phyloP scores from a whole-genome alignment of 2,113 vertebrate genomes.

The Chascanopsetta lugubris region DNA sequence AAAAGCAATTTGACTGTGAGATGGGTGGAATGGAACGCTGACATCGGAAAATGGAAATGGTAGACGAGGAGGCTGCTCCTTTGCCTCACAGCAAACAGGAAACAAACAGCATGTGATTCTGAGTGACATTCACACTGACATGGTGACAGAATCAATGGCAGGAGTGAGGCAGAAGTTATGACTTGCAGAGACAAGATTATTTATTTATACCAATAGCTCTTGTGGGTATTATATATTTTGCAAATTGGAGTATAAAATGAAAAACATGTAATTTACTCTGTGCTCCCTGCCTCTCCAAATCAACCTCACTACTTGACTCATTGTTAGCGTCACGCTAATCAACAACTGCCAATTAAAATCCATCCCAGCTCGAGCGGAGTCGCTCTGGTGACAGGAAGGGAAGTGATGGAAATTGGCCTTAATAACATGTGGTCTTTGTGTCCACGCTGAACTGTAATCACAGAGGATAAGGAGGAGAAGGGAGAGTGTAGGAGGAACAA shows the following conservation, averaged over 20 bases:
- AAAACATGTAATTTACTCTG: slow-evolving; percentile 13
- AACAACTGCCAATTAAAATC: slow-evolving; percentile 61
- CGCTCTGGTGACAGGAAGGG: slow-evolving; percentile 37
- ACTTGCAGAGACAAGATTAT: neutral
- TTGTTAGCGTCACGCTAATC: slow-evolving; percentile 60
- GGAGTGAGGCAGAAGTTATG: slow-evolving; percentile 14
- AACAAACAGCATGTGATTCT: slow-evolving; percentile 30
- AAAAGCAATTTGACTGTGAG: neutral
- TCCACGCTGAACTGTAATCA: slow-evolving; percentile 13
- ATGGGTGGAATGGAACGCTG: slow-evolving; percentile 6
- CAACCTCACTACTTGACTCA: slow-evolving; percentile 41
- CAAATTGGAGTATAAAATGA: neutral
- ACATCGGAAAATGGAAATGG: neutral
- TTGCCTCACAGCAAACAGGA: slow-evolving; percentile 12
- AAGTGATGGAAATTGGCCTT: slow-evolving; percentile 66
- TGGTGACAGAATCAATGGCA: slow-evolving; percentile 28
- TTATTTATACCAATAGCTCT: neutral
- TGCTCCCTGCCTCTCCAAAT: neutral
- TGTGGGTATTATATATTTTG: neutral
- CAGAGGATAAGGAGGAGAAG: neutral
- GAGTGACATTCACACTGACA: slow-evolving; percentile 15
- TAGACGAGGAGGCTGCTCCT: slow-evolving; percentile 11
- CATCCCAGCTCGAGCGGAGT: slow-evolving; percentile 24
- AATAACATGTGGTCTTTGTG: slow-evolving; percentile 51
- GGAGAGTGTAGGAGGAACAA: neutral